Evolutionary conservation across 2,797 vertebrate species (phyloP).

Genomic region (Potorous gilbertii): DNA sequence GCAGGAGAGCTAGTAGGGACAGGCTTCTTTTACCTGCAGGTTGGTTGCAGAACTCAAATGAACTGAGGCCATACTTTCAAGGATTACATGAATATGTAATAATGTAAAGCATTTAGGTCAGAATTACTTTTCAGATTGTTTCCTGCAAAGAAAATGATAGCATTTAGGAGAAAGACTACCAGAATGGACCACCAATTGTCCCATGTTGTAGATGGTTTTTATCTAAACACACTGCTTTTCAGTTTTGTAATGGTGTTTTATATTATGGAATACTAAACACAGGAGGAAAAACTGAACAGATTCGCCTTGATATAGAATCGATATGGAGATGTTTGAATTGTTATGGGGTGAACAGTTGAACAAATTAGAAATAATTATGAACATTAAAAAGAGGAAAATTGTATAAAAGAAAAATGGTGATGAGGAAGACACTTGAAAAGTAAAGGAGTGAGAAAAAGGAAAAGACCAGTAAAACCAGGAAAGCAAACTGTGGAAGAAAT

Average conservation of each 20-base stretch:
- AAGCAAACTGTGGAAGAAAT: not conserved
- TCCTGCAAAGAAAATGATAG: not conserved
- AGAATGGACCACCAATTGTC: not conserved
- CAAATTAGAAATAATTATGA: not conserved
- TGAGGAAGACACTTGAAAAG: not conserved
- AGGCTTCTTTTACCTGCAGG: not conserved
- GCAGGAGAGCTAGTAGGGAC: not conserved
- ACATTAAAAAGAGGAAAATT: not conserved
- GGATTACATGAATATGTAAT: not conserved
- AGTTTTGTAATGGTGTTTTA: not conserved
- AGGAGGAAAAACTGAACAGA: not conserved
- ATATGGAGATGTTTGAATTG: not conserved
- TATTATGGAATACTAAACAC: not conserved
- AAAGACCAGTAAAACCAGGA: slow-evolving; percentile 25
- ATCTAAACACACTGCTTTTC: not conserved
- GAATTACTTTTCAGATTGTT: not conserved
- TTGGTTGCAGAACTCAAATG: not conserved
- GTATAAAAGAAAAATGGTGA: not conserved
- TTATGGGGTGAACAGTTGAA: not conserved
- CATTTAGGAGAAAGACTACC: not conserved
- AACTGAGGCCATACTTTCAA: not conserved
- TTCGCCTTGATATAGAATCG: not conserved
- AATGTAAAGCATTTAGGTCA: too few species aligned
- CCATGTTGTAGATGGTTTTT: not conserved
- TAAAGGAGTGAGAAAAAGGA: slow-evolving; percentile 1